Evolutionary conservation across 2,797 vertebrate species (phyloP), one percentile per base, ranked within the genome.

Genomic region (Premnoplex brunnescens): DNA sequence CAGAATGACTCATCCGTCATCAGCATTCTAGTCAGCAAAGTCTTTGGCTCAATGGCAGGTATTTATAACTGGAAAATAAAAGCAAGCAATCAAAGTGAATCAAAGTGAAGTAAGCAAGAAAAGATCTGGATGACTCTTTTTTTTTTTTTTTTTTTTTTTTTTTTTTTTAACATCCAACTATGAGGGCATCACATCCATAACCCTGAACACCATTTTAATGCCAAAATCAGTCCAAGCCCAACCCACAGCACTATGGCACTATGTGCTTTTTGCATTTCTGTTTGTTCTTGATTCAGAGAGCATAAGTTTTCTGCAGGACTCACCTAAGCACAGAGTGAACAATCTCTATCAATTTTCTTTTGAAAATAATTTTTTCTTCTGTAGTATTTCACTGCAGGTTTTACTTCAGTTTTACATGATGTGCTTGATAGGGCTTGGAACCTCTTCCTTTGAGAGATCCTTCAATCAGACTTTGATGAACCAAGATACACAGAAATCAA

Each of bases 1-100:
- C 51, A 66, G 60, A 60, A 84, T 96, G 96, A 96, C 54, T 96
- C 86, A 95, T 93, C 26, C 12, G 28, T 44, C 88, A 95, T 13
- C 76, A 82, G 30, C 3, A 26, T 39, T 94, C 89, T 79, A 92
- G 84, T 93, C 94, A 95, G 94, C 94, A 94, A 94, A 93, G 84
- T 89, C 84, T 91, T 96, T 91, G 32, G 24, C 77, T 96, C 89
- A 87, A 73, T 76, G 84, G 23, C 55, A 91, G 89, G 44, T 89
- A 92, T 93, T 94, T 92, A 73, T 95, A 91, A 76, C 63, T 14
- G 16, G 30, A 87, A 89, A 89, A 89, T 34, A 87, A 78, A 88
- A 71, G 18, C 26, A 73, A 3, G 36, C 27, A 69, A 44, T 66
- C 14, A 82, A 79, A 86, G 43, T n/a, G 28, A 69, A 44, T 66